A percentile compares a stretch with the other conserved stretches of the same genome.
phyloP scores from a whole-genome alignment of 2,888 invertebrate species.

The Balanococcus diminutus region DNA sequence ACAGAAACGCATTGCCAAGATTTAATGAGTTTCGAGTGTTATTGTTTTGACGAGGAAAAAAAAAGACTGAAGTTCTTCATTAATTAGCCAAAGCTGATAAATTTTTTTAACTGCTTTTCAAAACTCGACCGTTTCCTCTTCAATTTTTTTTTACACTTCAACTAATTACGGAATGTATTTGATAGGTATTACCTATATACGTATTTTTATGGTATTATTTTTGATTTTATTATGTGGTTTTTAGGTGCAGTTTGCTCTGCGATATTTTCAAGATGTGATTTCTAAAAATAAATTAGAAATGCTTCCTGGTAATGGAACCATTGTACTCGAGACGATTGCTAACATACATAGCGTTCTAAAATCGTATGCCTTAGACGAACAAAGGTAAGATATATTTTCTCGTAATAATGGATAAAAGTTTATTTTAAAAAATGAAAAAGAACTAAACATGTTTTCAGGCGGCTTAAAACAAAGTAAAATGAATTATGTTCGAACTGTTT shows the following conservation, averaged over 20 bases:
- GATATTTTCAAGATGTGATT: constrained; percentile 91
- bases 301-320: constrained; percentile 90
- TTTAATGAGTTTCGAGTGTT: neutral
- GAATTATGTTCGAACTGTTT: constrained; percentile 4
- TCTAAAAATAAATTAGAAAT: constrained; percentile 90
- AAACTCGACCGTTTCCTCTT: neutral
- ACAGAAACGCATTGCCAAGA: neutral
- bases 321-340: constrained; percentile 90
- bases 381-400: constrained; percentile 62
- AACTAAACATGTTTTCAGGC: neutral
- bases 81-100: neutral
- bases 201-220: constrained; percentile 28
- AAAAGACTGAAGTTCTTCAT: neutral
- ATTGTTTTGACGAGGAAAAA: neutral
- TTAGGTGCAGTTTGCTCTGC: constrained; percentile 76
- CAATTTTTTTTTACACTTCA: neutral
- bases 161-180: no score
- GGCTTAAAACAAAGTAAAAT: constrained; percentile 30
- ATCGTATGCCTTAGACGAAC: constrained; percentile 65
- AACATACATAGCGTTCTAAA: constrained; percentile 75
- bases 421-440: neutral
- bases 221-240: constrained; percentile 34
- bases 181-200: neutral
- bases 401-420: neutral
- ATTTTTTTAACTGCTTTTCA: neutral